Evolutionary conservation across 1,140 invertebrate genomes (phyloP).

Genomic region (Hesperophylax magnus): DNA sequence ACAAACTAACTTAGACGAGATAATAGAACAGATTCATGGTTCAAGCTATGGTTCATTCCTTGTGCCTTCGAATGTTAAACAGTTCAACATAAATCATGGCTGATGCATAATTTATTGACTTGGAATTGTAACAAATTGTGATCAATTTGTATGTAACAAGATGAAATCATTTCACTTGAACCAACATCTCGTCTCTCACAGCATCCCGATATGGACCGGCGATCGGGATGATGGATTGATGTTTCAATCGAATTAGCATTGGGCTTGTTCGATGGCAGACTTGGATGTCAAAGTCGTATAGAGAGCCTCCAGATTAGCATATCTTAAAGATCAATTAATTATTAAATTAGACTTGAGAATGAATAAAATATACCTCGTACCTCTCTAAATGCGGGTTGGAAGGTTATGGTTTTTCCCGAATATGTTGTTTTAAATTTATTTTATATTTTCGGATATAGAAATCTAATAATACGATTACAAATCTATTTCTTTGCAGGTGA

Average conservation of each 20-base stretch:
- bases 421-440: too few species aligned
- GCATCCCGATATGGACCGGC: slow-evolving; percentile 40
- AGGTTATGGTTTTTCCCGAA: too few species aligned
- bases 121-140: slow-evolving; percentile 44
- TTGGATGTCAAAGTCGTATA: too few species aligned
- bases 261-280: not conserved
- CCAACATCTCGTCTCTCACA: slow-evolving; percentile 24
- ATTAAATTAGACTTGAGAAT: not conserved
- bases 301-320: not conserved
- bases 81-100: slow-evolving; percentile 12
- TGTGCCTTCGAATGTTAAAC: not conserved
- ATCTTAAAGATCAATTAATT: not conserved
- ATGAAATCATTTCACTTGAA: slow-evolving; percentile 47
- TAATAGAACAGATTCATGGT: slow-evolving; percentile 1
- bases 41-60: not conserved
- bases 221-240: slow-evolving; percentile 45
- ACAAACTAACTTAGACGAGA: not conserved
- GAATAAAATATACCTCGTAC: not conserved
- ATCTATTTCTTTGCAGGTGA: too few species aligned
- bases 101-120: slow-evolving; percentile 34
- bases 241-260: slow-evolving; percentile 46
- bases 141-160: slow-evolving; percentile 51
- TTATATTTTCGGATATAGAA: too few species aligned
- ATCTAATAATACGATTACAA: too few species aligned
- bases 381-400: too few species aligned